Base-by-base conservation (phyloP, 2,113 vertebrate species). In the Sinocyclocheilus grahami region DNA sequence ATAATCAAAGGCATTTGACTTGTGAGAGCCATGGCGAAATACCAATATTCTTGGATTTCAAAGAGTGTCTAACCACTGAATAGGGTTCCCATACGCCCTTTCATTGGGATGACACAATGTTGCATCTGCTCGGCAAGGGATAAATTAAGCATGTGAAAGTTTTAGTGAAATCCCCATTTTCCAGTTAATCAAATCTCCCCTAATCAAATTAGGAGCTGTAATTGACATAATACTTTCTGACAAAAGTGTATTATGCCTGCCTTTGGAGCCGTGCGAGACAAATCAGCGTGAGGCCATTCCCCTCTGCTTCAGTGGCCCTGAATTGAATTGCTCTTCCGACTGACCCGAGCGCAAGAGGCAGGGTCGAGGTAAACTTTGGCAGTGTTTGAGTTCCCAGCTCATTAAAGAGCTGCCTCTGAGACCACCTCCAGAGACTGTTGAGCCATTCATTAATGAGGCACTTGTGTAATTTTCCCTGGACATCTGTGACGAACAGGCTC, bases 161-260 rank as follows among this genome's bases (percentile, higher is more conserved):
- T 89, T 89, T 89, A 89, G 88, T 85, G 84, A 89, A 87, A 86
- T 89, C 88, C 88, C 86, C 86, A 89, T 89, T 89, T 89, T 89
- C 88, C 88, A 89, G 88, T 87, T 89, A 89, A 89, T 89, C 88
- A 89, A 89, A 89, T 89, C 88, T 89, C 84, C 48, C 88, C 88
- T 89, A 89, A 89, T 89, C 88, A 89, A 89, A 89, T 89, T 89
- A 89, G 88, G 84, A 86, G 88, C 88, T 85, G 85, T 89, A 89
- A 87, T n/a, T n/a, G n/a, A n/a, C n/a, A n/a, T n/a, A n/a, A n/a
- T n/a, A n/a, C n/a, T n/a, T n/a, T n/a, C n/a, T n/a, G 86, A 89
- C 88, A 89, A 89, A 89, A 89, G 86, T 87, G 86, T n/a, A 89
- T 89, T 89, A 89, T 89, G 86, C 88, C 88, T 89, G 88, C 81